Percentiles rank a stretch among this genome's conserved stretches.
phyloP scores from a whole-genome alignment of 2,888 invertebrate genomes.

The Hartigia nigra region DNA sequence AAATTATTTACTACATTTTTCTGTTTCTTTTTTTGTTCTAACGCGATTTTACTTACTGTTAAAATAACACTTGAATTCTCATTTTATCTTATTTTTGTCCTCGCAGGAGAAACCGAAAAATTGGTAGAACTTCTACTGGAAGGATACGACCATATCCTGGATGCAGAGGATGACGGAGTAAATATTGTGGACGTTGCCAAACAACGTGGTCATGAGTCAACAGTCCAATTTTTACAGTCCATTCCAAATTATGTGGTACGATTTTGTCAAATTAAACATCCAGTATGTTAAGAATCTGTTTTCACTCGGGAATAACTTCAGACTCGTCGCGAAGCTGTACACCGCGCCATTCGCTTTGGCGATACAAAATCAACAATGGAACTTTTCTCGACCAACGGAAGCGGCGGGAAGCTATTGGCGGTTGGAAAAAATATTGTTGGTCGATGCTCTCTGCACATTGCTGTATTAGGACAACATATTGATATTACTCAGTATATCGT shows the following conservation, averaged over 20 bases:
- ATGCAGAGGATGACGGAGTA: constrained; percentile 78
- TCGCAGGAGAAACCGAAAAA: constrained; percentile 73
- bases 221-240: constrained; percentile 77
- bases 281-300: neutral
- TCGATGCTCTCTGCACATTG: constrained; percentile 85
- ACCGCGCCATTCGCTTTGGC: constrained; percentile 77
- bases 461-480: constrained; percentile 84
- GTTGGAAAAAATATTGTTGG: constrained; percentile 77
- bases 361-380: constrained; percentile 72
- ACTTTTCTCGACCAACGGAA: constrained; percentile 67
- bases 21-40: neutral
- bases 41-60: neutral
- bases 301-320: constrained; percentile 51
- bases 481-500: constrained; percentile 84
- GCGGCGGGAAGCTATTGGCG: constrained; percentile 69
- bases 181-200: constrained; percentile 78
- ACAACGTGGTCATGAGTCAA: constrained; percentile 75
- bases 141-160: constrained; percentile 89
- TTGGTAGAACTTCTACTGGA: constrained; percentile 79
- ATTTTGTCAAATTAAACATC: neutral
- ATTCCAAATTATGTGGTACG: constrained; percentile 81
- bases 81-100: constrained; percentile 11
- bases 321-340: constrained; percentile 83
- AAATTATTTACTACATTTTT: neutral
- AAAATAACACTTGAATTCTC: neutral